These are phyloP conservation scores for Apostichopus leukothele DNA, from an alignment of 53 echinoderm and acorn worm genomes.

Conservation along the genomic window DNA sequence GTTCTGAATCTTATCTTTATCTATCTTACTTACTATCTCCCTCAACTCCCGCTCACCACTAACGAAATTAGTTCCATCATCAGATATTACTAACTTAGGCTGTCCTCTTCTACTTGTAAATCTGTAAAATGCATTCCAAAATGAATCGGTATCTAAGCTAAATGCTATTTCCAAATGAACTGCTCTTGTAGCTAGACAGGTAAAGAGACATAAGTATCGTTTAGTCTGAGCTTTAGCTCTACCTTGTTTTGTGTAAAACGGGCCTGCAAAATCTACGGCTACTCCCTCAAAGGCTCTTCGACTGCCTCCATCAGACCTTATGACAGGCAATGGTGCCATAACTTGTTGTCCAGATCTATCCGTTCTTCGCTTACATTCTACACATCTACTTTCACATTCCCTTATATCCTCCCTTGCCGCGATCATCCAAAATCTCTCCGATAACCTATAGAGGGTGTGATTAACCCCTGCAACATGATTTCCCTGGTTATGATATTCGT, in stretches of 20 bases:
- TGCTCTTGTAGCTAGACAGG: background rate
- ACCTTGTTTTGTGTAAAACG: constrained; percentile 2
- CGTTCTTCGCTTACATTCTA: background rate
- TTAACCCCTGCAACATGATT: constrained; percentile 40
- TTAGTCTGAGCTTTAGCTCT: background rate
- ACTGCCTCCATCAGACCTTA: background rate
- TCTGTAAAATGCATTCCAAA: constrained; percentile 46
- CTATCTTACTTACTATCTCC: background rate
- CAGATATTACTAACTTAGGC: constrained; percentile 9
- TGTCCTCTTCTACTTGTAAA: constrained; percentile 32
- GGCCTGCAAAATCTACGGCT: constrained; percentile 29
- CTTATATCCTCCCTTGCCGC: constrained; percentile 9
- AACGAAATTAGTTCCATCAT: constrained; percentile 39
- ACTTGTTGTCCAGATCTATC: constrained; percentile 4
- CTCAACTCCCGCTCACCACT: constrained; percentile 15
- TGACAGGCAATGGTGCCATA: constrained; percentile 21
- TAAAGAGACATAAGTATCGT: constrained; percentile 14
- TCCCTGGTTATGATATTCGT: background rate
- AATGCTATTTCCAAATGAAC: constrained; percentile 11
- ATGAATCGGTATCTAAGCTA: background rate
- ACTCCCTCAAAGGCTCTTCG: background rate
- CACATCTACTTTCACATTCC: constrained; percentile 16
- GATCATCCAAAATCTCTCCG: constrained; percentile 17
- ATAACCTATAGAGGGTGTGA: constrained; percentile 19
- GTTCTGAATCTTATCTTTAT: constrained; percentile 32